Conservation (phyloP, 2,797 vertebrate genomes). For the Lepidocolaptes lacrymiger region DNA sequence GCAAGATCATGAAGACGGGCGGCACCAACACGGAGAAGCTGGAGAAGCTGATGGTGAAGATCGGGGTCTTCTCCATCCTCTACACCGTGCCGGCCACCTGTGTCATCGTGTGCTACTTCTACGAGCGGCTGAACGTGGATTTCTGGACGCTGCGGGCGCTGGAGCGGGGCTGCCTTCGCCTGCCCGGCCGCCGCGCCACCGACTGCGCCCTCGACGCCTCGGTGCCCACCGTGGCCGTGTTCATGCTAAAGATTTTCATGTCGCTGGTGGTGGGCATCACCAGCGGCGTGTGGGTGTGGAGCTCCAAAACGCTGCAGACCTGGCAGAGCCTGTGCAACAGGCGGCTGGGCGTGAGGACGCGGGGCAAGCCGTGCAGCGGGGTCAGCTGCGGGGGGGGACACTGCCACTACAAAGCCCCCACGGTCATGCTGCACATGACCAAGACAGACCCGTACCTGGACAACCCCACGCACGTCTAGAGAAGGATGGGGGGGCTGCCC, state of each 20-base stretch:
- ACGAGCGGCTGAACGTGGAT: slow-evolving; percentile 94
- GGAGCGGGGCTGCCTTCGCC: slow-evolving; percentile 81
- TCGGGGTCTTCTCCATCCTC: slow-evolving; percentile 96
- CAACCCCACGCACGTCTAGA: slow-evolving; percentile 92
- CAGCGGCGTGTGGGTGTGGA: slow-evolving; percentile 99
- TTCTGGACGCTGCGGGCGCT: slow-evolving; percentile 90
- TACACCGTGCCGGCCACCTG: slow-evolving; percentile 97
- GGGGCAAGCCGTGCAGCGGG: slow-evolving; percentile 87
- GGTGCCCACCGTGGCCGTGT: slow-evolving; percentile 92
- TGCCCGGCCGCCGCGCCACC: slow-evolving; percentile 77
- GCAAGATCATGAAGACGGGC: slow-evolving; percentile 96
- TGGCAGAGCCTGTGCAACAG: slow-evolving; percentile 96
- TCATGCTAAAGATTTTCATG: slow-evolving; percentile 99
- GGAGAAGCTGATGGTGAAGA: slow-evolving; percentile 98
- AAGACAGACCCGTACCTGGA: slow-evolving; percentile 93
- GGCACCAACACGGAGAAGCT: slow-evolving; percentile 98
- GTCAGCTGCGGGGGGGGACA: slow-evolving; percentile 85
- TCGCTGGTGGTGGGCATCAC: slow-evolving; percentile 98
- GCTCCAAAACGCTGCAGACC: slow-evolving; percentile 97
- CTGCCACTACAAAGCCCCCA: slow-evolving; percentile 93
- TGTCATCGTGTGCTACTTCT: slow-evolving; percentile 97
- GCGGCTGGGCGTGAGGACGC: slow-evolving; percentile 88
- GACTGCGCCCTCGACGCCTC: slow-evolving; percentile 91
- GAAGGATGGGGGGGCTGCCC: slow-evolving; percentile 39
- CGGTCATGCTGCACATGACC: slow-evolving; percentile 91